These are phyloP conservation scores for Patella caerulea DNA, from an alignment of 2,888 invertebrate species.

Conservation along the genomic window DNA sequence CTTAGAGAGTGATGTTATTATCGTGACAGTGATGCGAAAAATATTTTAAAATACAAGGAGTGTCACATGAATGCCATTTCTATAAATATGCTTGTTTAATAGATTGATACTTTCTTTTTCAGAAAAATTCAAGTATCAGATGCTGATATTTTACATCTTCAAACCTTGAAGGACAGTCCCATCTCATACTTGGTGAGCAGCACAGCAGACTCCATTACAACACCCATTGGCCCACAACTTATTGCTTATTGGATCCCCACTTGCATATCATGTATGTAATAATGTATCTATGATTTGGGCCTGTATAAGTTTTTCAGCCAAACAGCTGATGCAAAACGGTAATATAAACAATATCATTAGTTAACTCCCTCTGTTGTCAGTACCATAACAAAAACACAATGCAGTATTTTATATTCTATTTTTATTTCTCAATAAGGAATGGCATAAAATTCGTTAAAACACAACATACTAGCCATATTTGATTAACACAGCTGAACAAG, in stretches of 20 bases:
- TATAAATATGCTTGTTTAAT: no score
- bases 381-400: no score
- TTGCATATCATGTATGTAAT: not conserved
- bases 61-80: no score
- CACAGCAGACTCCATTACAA: not conserved
- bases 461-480: not conserved
- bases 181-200: not conserved
- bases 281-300: not conserved
- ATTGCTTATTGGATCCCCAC: not conserved
- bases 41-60: no score
- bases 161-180: not conserved
- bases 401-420: no score
- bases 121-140: not conserved
- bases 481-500: not conserved
- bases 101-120: no score
- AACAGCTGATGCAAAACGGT: not conserved
- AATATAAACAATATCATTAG: no score
- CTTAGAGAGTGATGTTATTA: no score
- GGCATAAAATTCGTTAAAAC: not conserved
- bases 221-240: conserved; percentile 1
- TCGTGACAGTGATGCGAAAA: no score
- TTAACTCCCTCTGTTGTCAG: no score
- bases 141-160: not conserved
- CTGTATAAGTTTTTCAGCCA: not conserved
- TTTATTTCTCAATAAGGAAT: not conserved